Conservation (phyloP, 64 coral and sea anemone genomes). For the Anthopleura sola region DNA sequence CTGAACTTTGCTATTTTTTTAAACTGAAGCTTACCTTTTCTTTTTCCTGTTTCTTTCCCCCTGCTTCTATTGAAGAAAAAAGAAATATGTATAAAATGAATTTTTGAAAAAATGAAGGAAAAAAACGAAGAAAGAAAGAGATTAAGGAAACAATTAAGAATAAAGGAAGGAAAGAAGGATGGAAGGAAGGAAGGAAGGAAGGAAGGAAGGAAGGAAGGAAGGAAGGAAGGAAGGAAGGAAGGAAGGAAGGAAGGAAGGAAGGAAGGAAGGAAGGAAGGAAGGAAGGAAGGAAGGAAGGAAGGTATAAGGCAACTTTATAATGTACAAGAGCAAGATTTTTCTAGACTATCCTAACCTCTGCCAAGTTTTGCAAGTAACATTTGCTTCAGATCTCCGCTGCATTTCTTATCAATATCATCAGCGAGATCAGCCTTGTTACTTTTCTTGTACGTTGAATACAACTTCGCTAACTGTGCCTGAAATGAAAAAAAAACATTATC, state of each 20-base stretch:
- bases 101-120: too few relatives aligned
- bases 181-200: not conserved
- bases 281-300: not conserved
- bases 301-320: too few relatives aligned
- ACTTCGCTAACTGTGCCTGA: constrained; percentile 42
- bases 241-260: not conserved
- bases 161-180: too few relatives aligned
- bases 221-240: not conserved
- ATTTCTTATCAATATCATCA: constrained; percentile 70
- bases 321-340: too few relatives aligned
- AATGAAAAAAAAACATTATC: not conserved
- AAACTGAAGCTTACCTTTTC: not conserved
- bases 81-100: too few relatives aligned
- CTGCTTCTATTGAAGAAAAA: constrained; percentile 8
- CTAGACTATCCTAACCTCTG: constrained; percentile 46
- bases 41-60: constrained; percentile 10
- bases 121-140: too few relatives aligned
- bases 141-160: too few relatives aligned
- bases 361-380: constrained; percentile 60
- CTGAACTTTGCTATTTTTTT: too few relatives aligned
- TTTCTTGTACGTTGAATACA: constrained; percentile 39
- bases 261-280: not conserved
- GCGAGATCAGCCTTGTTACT: constrained; percentile 41
- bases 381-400: constrained; percentile 49
- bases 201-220: not conserved